Evolutionary conservation across 1,140 invertebrate species (phyloP), one percentile per base, ranked within the genome.

Genomic region (Drosophila carrolli): DNA sequence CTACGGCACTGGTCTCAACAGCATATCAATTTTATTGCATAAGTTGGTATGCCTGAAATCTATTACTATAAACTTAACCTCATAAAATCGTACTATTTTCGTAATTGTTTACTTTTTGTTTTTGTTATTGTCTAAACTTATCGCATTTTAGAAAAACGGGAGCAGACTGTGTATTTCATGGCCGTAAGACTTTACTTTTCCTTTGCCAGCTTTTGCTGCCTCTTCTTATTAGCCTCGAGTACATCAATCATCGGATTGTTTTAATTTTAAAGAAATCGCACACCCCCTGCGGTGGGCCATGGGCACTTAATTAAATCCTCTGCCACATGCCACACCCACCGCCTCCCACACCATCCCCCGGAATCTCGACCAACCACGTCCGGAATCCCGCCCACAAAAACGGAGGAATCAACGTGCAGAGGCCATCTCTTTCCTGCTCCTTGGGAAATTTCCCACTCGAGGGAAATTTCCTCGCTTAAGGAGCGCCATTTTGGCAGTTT

Each of bases 161-260:
- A 11, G 44, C 7, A 11, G 16, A 14, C 29, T 11, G 32, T 53
- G 14, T 29, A 14, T 16, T 16, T 10, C 32, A 58, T 44, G 11
- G 40, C 56, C 6, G 2, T 29, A n/a, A 4, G 11, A 10, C 13
- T 16, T 29, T 14, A 11, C 13, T 27, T 40, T 8, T 16, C 32
- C 23, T 38, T 50, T 11, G 13, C 13, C 66, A 29, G 27, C 63
- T 29, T 27, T 19, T 2, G 35, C 37, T 70, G 67, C 37, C 65
- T 48, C 68, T 72, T 67, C 83, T 86, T 81, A 82, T 86, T 88
- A 86, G 78, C 82, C 58, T 86, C 75, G 82, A 86, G 82, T 86
- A 86, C 82, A 86, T 86, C 82, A 86, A 86, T 86, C 82, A 86
- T 86, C 70, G 65, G 75, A 78, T 88, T 82, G 83, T 86, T 86